These are phyloP conservation scores for Eciton burchellii DNA, from an alignment of 1,140 invertebrate species.

Conservation along the genomic window DNA sequence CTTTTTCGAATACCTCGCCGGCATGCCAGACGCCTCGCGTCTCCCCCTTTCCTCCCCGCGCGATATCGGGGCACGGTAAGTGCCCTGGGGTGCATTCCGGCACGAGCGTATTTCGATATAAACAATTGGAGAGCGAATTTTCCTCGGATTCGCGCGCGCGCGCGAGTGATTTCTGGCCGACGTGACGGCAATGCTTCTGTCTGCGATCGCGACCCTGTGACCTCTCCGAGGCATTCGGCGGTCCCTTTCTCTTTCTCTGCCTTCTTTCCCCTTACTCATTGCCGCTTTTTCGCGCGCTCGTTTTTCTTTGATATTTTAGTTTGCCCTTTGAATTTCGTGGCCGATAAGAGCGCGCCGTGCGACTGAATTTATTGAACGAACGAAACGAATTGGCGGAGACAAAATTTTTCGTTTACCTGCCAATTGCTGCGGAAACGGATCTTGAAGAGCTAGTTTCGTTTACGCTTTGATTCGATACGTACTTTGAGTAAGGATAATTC, in stretches of 20 bases:
- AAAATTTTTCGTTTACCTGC: no score
- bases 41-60: neutral
- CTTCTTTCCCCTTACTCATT: neutral
- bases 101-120: constrained; percentile 81
- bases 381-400: neutral
- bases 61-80: constrained; percentile 4
- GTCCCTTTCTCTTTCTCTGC: constrained; percentile 16
- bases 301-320: neutral
- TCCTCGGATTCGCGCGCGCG: constrained; percentile 62
- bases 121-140: constrained; percentile 82
- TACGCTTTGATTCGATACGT: neutral
- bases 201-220: constrained; percentile 79
- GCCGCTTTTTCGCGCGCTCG: neutral
- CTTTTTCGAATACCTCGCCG: constrained; percentile 44
- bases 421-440: neutral
- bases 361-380: neutral
- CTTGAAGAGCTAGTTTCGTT: neutral
- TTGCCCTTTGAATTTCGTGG: neutral
- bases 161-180: constrained; percentile 81
- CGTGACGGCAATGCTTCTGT: constrained; percentile 80
- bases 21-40: constrained; percentile 3
- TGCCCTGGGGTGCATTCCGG: constrained; percentile 74
- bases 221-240: constrained; percentile 59
- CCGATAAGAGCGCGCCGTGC: neutral
- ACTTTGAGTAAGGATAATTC: neutral